Base-by-base conservation (phyloP, 2,113 vertebrate genomes). In the Ivindomyrus marchei region DNA sequence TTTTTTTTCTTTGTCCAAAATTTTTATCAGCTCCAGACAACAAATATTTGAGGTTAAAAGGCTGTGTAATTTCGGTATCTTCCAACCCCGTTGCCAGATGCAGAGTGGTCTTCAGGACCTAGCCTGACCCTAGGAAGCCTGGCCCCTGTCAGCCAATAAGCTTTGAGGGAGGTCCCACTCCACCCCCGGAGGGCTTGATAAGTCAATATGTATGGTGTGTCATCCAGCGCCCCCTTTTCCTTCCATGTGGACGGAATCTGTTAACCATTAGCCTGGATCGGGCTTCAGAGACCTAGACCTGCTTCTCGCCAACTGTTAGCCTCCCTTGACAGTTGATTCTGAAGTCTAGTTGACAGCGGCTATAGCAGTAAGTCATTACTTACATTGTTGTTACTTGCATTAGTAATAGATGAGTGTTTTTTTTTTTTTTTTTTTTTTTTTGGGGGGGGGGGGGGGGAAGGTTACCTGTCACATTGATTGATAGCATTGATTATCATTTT, bases 21-120 rank as follows among this genome's bases (percentile, higher is more conserved):
- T 19, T 53, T 66, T 88, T 88, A 66, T 88, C 87, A 88, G 87
- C 19, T n/a, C 56, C 66, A 88, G 87, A 88, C 52, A n/a, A 66
- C 87, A 88, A 66, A 58, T 87, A 87, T 87, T 87, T 87, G 85
- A 87, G 85, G 50, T 31, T 87, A 87, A 87, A 87, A 36, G 17
- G 50, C 50, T 36, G 85, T 87, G 47, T 53, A 87, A 87, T 53
- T 53, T 87, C 39, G 2, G 27, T 87, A 56, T 87, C 85, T 31
- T 87, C 31, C 31, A 17, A 53, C 15, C 49, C 27, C 2, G 8
- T 52, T 53, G 85, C 31, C 49, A 87, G 85, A 87, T 19, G 15
- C 9, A 10, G 50, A 50, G 50, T 39, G 27, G 85, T 36, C 85
- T 56, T 87, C 49, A 39, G 85, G 85, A 53, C 50, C 11, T 53